Base-by-base conservation (phyloP, 2,797 vertebrate genomes). In the Cynodonichthys magdalenae region DNA sequence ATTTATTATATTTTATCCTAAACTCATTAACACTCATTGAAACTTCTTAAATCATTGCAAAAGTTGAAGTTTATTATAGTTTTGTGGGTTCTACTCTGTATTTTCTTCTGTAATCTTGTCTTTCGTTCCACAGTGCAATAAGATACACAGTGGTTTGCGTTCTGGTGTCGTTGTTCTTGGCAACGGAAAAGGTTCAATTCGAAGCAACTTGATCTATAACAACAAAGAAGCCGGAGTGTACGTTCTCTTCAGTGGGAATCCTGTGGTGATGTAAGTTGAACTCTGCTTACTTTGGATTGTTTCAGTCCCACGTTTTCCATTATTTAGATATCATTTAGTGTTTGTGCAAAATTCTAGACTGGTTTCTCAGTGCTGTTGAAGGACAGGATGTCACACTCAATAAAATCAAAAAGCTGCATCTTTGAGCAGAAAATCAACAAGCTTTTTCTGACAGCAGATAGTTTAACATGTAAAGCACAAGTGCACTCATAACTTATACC, bases 201-300 rank as follows among this genome's bases (percentile, higher is more conserved):
- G 94, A 65, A 96, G 95, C 91, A 97, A 97, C 90, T 94, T 93
- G 80, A 98, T 97, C 90, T 96, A 94, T 71, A 94, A 96, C 84
- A 98, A 99, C 91, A 96, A 96, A 85, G 96, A 98, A 80, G 96
- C 96, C n/a, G 97, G 96, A 66, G 95, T 97, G 83, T 97, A 97
- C 83, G 95, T 97, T 85, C 92, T 97, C 62, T 96, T 95, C 88
- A 95, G 95, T 0, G 95, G 96, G 71, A 97, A 96, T 82, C 96
- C 95, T 36, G 77, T 96, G 20, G 96, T 96, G 87, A 95, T 95
- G 95, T 97, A 90, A 3, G 90, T 68, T 19, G 52, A 15, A 56
- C 31, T 68, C 4, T 3, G 57, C 10, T 19, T 52, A 1, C 9
- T 5, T 12, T 44, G 41, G 39, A 70, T 71, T 51, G 53, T 57